Percentiles rank a stretch among this genome's conserved stretches.
Evolutionary conservation across 2,797 vertebrate genomes (phyloP).

Genomic region (Erithacus rubecula): DNA sequence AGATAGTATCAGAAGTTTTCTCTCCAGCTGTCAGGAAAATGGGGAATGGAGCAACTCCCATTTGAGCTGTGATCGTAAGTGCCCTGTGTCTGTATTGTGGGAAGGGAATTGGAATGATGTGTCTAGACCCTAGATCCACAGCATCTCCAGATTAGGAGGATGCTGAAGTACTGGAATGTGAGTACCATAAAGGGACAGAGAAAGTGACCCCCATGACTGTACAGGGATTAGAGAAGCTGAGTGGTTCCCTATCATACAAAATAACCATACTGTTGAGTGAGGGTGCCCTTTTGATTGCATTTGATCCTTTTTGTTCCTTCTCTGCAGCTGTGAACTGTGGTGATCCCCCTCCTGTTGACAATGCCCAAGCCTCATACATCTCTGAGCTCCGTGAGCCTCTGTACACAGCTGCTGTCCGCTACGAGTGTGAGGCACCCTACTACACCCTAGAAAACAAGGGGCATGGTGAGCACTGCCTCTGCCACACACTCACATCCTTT

Average conservation of each 20-base stretch:
- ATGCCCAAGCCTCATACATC: constrained; percentile 37
- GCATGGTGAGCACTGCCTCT: constrained; percentile 49
- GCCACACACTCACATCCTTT: background rate
- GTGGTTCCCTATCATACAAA: background rate
- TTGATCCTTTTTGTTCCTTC: background rate
- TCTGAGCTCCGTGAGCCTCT: constrained; percentile 37
- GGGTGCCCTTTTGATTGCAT: background rate
- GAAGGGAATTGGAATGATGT: background rate
- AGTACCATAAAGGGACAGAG: background rate
- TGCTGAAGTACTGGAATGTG: background rate
- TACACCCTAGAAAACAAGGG: constrained; percentile 76
- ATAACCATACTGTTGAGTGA: background rate
- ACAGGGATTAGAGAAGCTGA: background rate
- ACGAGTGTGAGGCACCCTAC: constrained; percentile 79
- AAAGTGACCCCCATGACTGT: background rate
- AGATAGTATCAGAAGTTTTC: constrained; percentile 46
- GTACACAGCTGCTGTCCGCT: constrained; percentile 73
- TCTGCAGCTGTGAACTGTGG: constrained; percentile 85
- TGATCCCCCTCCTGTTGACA: constrained; percentile 53
- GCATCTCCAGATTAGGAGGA: background rate
- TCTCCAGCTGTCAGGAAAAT: constrained; percentile 71
- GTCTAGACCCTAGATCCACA: background rate
- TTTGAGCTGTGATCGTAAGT: constrained; percentile 71
- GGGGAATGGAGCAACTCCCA: constrained; percentile 71
- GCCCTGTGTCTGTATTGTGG: background rate